Evolutionary conservation across 2,888 invertebrate genomes (phyloP).

Genomic region (Melanostoma mellinum): DNA sequence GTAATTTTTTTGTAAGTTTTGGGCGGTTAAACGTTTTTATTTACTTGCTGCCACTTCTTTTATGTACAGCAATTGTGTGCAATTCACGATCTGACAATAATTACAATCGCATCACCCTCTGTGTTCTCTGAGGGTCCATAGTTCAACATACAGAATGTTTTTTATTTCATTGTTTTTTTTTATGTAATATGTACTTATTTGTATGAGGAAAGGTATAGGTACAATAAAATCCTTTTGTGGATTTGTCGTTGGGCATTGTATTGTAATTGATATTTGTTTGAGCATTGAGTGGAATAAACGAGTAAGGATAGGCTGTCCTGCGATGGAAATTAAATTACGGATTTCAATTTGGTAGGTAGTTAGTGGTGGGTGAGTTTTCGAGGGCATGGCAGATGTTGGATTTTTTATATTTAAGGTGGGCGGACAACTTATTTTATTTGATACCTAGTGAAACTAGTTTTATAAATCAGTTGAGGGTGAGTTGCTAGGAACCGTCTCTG

Average conservation of each 20-base stretch:
- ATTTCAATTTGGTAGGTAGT: constrained; percentile 35
- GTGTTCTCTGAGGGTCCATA: constrained; percentile 28
- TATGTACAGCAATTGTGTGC: constrained; percentile 66
- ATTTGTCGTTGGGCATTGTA: constrained; percentile 66
- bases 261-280: constrained; percentile 72
- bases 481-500: too few species aligned
- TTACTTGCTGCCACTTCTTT: constrained; percentile 64
- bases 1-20: constrained; percentile 48
- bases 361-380: constrained; percentile 54
- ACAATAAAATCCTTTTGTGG: constrained; percentile 62
- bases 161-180: constrained; percentile 56
- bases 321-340: constrained; percentile 66
- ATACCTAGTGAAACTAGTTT: too few species aligned
- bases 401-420: constrained; percentile 6
- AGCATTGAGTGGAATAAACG: constrained; percentile 35
- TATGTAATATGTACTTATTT: not conserved
- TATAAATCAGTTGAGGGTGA: too few species aligned
- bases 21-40: constrained; percentile 70
- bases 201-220: constrained; percentile 14
- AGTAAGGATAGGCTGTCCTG: constrained; percentile 17
- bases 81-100: constrained; percentile 65
- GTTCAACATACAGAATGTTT: constrained; percentile 48
- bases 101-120: constrained; percentile 70
- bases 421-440: too few species aligned
- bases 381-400: constrained; percentile 62